Percentiles rank a stretch among this genome's conserved stretches.
Evolutionary conservation across 2,888 invertebrate genomes (phyloP).

Genomic region (Caenorhabditis wallacei): DNA sequence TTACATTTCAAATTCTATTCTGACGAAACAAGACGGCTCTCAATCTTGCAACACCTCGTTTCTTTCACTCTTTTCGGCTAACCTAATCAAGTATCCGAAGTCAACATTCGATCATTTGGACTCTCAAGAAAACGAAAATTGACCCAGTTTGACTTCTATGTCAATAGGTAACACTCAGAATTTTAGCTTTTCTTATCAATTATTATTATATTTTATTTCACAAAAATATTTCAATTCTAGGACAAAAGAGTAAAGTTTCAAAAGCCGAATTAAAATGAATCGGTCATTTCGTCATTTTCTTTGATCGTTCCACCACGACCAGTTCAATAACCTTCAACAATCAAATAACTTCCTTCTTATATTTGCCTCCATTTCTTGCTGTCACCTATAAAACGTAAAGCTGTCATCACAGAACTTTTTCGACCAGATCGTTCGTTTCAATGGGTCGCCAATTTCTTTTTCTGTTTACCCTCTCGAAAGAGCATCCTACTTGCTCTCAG

Average conservation of each 20-base stretch:
- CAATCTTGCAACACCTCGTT: conserved; percentile 46
- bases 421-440: conserved; percentile 48
- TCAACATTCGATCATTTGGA: conserved; percentile 21
- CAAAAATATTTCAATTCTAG: neutral
- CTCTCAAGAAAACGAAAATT: no score
- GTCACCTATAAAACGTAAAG: conserved; percentile 58
- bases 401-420: conserved; percentile 56
- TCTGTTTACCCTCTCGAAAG: conserved; percentile 45
- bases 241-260: neutral
- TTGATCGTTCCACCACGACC: neutral
- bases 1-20: conserved; percentile 47
- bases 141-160: conserved; percentile 3
- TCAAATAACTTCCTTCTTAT: conserved; percentile 33
- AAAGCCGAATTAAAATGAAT: neutral
- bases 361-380: conserved; percentile 42
- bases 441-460: conserved; percentile 18
- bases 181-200: neutral
- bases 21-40: conserved; percentile 46
- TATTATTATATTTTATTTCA: neutral
- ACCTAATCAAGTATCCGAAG: conserved; percentile 48
- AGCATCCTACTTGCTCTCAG: conserved; percentile 38
- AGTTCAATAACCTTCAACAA: conserved; percentile 41
- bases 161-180: no score
- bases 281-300: conserved; percentile 16
- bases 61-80: conserved; percentile 5